Base-by-base conservation (phyloP, 2,888 invertebrate genomes). In the Dryobotodes eremita region DNA sequence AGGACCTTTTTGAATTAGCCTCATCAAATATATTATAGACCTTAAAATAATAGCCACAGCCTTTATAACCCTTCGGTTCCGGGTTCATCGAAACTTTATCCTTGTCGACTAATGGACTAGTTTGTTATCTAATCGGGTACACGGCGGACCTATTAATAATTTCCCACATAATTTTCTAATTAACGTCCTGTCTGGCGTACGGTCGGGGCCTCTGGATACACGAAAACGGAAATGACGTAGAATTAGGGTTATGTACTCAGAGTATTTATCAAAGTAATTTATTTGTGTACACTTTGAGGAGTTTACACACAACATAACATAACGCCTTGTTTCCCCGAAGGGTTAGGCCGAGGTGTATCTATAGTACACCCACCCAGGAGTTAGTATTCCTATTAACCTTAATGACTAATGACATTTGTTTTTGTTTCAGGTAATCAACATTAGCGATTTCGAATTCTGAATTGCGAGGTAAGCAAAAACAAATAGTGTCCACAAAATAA, bases 121-220 rank as follows among this genome's bases (percentile, higher is more conserved):
- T 96, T 96, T 96, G 96, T 96, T 96, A 96, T 96, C 96, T 96
- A 96, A 96, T 96, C 96, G 95, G 94, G 89, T 94, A 96, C 95
- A 95, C 94, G 92, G 94, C 92, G 92, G 93, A 94, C 95, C 95
- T 96, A 96, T 96, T 96, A 96, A 96, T 96, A 96, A 96, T 96
- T 96, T 96, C 95, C 94, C 94, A 95, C 95, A 95, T 95, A 94
- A 95, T 96, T 96, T 96, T 95, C 95, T 96, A 96, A 96, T 96
- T 96, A 96, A 94, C 95, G 95, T 95, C 95, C 95, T 94, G 95
- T 94, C 92, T 91, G 90, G 89, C 88, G 89, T 91, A 89, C 91
- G 91, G 91, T 89, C 89, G 91, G 89, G 89, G 92, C 89, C 92
- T 92, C 88, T 92, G 92, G 91, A 92, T 92, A 93, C 90, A 92